A percentile compares a stretch with the other conserved stretches of the same genome.
Conservation (phyloP, 2,797 vertebrate species). For the Nothura maculosa region DNA sequence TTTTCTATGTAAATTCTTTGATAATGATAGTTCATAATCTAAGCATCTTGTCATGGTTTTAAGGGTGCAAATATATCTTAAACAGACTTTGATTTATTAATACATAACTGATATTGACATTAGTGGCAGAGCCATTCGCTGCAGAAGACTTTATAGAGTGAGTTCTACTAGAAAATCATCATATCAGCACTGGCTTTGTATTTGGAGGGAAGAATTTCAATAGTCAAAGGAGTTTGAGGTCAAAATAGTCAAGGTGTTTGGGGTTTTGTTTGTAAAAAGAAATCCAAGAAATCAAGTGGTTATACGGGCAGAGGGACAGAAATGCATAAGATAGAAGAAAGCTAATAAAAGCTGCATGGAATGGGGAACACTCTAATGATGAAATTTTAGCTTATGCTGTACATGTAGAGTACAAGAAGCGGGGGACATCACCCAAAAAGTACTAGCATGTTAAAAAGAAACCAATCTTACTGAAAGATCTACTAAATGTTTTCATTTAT, state of each 20-base stretch:
- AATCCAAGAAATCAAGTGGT: not conserved
- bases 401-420: not conserved
- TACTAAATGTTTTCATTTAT: not conserved
- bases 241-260: not conserved
- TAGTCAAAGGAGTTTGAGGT: not conserved
- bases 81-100: not conserved
- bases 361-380: not conserved
- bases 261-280: not conserved
- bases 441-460: not conserved
- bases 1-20: not conserved
- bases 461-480: not conserved
- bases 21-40: not conserved
- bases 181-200: not conserved
- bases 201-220: not conserved
- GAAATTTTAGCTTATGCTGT: conserved; percentile 21
- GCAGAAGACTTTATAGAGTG: not conserved
- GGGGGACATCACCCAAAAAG: not conserved
- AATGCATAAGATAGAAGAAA: not conserved
- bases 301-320: not conserved
- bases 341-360: not conserved
- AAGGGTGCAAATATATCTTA: not conserved
- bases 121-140: not conserved
- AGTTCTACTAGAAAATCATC: not conserved
- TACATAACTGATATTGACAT: not conserved
- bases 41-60: not conserved